These are phyloP conservation scores for Deroplatys truncata DNA, from an alignment of 2,888 invertebrate genomes.

Conservation along the genomic window DNA sequence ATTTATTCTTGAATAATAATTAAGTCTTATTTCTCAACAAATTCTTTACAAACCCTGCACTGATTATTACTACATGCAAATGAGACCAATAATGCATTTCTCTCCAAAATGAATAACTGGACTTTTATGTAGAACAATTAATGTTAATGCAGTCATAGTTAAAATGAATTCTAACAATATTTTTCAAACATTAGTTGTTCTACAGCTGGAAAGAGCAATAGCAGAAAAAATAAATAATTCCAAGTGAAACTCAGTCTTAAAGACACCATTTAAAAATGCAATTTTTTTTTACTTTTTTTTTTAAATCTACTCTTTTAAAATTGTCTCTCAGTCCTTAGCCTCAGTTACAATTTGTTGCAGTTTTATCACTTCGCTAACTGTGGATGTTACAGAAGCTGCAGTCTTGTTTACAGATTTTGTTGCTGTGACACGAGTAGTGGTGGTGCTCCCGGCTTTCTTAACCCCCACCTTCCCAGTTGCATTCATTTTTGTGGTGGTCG, in stretches of 20 bases:
- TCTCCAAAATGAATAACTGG: neutral
- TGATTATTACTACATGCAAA: neutral
- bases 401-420: neutral
- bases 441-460: neutral
- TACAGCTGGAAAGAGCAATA: neutral
- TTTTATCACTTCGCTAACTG: neutral
- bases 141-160: neutral
- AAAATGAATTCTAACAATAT: neutral
- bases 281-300: neutral
- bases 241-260: constrained; percentile 5
- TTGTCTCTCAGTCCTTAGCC: neutral
- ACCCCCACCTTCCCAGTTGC: neutral
- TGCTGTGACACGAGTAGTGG: neutral
- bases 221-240: neutral
- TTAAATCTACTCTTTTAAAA: neutral
- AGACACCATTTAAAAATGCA: constrained; percentile 6
- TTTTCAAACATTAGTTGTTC: neutral
- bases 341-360: neutral
- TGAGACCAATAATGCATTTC: neutral
- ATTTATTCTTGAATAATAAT: neutral
- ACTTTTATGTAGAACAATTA: neutral
- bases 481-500: neutral
- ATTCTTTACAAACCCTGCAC: neutral
- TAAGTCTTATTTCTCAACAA: neutral
- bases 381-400: neutral